phyloP scores from a whole-genome alignment of 2,888 invertebrate species.

The Nomada fucata region DNA sequence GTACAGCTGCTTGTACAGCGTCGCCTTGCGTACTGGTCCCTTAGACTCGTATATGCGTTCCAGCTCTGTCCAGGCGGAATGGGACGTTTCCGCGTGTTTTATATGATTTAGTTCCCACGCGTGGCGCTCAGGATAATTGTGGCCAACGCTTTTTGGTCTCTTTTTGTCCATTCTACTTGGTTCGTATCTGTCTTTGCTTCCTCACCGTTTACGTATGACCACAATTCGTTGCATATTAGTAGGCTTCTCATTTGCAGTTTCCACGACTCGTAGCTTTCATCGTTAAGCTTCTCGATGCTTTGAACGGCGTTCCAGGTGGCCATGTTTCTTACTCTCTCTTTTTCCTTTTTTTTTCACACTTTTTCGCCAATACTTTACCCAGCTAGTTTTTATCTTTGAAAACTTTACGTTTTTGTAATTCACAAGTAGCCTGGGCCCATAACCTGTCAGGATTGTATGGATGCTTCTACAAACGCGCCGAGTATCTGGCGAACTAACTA shows the following conservation, averaged over 20 bases:
- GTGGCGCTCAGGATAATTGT: slow-evolving; percentile 38
- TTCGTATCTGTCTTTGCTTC: background rate
- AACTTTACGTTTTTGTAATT: background rate
- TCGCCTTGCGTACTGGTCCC: slow-evolving; percentile 2
- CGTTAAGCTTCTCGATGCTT: background rate
- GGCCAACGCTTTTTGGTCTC: slow-evolving; percentile 35
- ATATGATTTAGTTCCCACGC: slow-evolving; percentile 18
- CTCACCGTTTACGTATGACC: background rate
- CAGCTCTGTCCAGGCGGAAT: slow-evolving; percentile 3
- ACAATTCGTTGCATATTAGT: slow-evolving; percentile 3
- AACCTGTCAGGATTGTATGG: background rate
- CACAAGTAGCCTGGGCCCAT: background rate
- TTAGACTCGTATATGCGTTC: background rate
- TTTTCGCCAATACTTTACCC: too few relatives aligned
- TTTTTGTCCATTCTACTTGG: background rate
- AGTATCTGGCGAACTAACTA: fast-evolving
- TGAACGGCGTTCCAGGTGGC: background rate
- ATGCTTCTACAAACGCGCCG: too few relatives aligned
- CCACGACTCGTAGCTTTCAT: background rate
- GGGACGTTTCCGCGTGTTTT: background rate
- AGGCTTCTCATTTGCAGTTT: slow-evolving; percentile 18
- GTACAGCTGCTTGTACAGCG: background rate
- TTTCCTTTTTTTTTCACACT: background rate
- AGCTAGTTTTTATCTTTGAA: background rate
- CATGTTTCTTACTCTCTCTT: background rate